phyloP scores from a whole-genome alignment of 2,113 vertebrate species.

The Trachemys scripta region DNA sequence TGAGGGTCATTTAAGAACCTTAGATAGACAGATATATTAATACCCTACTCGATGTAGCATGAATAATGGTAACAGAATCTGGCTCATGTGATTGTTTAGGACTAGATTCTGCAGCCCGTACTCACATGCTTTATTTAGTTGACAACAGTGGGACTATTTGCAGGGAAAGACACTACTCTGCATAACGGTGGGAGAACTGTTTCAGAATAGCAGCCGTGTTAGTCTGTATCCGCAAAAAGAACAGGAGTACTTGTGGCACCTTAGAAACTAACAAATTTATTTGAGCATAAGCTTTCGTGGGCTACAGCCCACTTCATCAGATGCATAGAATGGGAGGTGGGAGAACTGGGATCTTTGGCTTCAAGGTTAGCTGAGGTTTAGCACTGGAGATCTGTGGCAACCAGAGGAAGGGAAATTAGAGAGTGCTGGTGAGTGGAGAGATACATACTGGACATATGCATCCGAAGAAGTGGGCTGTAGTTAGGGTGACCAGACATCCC shows the following conservation, averaged over 20 bases:
- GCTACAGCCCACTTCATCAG: too few species aligned
- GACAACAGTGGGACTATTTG: neutral
- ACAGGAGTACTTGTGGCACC: too few species aligned
- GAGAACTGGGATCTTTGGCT: neutral
- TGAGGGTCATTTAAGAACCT: neutral
- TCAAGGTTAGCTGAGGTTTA: neutral
- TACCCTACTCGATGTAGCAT: neutral
- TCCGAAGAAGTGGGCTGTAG: too few species aligned
- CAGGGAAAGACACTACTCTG: neutral
- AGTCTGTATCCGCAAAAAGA: too few species aligned
- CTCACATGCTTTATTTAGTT: neutral
- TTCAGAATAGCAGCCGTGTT: too few species aligned
- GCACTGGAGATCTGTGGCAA: neutral
- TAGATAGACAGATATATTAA: neutral
- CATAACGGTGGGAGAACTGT: neutral
- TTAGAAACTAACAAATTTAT: too few species aligned
- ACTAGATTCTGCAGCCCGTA: neutral
- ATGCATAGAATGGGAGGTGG: neutral
- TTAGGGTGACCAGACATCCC: too few species aligned
- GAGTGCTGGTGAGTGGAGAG: neutral
- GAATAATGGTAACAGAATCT: neutral
- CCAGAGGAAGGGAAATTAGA: neutral
- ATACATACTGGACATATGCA: rapidly evolving
- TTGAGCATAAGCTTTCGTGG: too few species aligned
- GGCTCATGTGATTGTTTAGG: neutral